phyloP scores from a whole-genome alignment of 1,140 invertebrate genomes.

The Piezodorus guildinii region DNA sequence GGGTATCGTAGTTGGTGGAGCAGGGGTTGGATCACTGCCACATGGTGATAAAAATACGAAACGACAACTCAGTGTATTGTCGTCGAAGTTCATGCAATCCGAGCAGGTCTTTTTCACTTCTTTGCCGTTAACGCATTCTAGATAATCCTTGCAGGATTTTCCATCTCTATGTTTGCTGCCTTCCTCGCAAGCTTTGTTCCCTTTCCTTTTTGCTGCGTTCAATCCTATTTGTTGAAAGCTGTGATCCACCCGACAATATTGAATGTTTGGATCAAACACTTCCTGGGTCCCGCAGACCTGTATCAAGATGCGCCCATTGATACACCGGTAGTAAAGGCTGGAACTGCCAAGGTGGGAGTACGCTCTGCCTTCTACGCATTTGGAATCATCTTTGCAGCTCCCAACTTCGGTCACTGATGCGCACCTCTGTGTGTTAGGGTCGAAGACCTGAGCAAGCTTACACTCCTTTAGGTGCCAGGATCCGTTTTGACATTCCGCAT shows the following conservation, averaged over 20 bases:
- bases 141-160: background rate
- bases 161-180: background rate
- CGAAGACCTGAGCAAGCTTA: background rate
- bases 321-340: background rate
- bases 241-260: background rate
- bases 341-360: background rate
- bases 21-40: no score
- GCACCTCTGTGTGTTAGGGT: background rate
- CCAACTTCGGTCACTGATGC: no score
- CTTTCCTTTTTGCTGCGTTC: no score
- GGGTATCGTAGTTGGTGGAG: no score
- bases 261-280: background rate
- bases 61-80: no score
- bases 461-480: background rate
- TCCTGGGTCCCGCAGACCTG: background rate
- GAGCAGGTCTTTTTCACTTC: background rate
- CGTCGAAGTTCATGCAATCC: no score
- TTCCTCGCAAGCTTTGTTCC: background rate
- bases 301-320: background rate
- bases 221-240: no score
- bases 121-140: background rate
- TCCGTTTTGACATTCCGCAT: background rate
- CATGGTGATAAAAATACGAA: no score
- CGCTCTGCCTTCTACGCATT: no score
- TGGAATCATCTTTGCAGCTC: no score